Conservation (phyloP, 2,888 invertebrate species). For the Patella ulyssiponensis region DNA sequence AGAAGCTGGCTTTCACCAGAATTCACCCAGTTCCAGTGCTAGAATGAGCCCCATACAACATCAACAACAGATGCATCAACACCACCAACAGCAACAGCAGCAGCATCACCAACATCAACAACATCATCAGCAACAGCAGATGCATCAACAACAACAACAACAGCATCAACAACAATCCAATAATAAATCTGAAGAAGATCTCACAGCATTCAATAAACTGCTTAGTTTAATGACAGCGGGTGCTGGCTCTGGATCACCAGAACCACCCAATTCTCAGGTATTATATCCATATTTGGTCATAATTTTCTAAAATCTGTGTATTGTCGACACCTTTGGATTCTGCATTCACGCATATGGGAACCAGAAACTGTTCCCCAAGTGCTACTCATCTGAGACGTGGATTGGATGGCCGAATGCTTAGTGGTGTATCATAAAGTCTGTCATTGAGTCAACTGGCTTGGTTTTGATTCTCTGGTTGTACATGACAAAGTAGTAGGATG, state of each 20-base stretch:
- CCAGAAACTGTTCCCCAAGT: too few species aligned
- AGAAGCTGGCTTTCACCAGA: slow-evolving; percentile 59
- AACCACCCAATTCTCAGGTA: background rate
- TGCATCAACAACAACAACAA: slow-evolving; percentile 21
- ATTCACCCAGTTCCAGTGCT: slow-evolving; percentile 32
- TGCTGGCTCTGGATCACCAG: slow-evolving; percentile 48
- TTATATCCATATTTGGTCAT: background rate
- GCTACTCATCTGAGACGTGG: too few species aligned
- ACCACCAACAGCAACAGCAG: slow-evolving; percentile 26
- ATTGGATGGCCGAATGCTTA: too few species aligned
- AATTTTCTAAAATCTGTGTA: too few species aligned
- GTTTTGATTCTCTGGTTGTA: too few species aligned
- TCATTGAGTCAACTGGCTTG: too few species aligned
- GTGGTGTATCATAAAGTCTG: too few species aligned
- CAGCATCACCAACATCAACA: slow-evolving; percentile 14
- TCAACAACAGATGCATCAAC: slow-evolving; percentile 30
- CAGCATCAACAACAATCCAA: slow-evolving; percentile 27
- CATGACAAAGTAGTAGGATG: too few species aligned
- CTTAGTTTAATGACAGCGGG: slow-evolving; percentile 67
- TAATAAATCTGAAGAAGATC: slow-evolving; percentile 52
- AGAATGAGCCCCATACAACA: slow-evolving; percentile 32
- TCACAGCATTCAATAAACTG: slow-evolving; percentile 70
- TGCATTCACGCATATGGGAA: too few species aligned
- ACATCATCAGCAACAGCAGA: slow-evolving; percentile 25
- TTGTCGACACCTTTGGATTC: too few species aligned